Base-by-base conservation (phyloP, 2,113 vertebrate species). In the Capreolus pygargus region DNA sequence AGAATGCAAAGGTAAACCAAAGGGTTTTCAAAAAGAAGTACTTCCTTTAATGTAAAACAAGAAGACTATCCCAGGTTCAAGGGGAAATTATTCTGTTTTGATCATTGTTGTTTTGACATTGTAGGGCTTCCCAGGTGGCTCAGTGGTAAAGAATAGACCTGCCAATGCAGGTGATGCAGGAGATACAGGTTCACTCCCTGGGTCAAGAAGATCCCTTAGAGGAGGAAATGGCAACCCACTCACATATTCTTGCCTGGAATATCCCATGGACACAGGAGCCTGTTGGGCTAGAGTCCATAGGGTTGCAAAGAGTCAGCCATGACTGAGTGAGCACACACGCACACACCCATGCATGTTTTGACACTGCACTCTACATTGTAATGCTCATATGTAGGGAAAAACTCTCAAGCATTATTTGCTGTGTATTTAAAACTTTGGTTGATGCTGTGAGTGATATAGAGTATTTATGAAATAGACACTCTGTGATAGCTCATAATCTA, bases 291-390 rank as follows among this genome's bases (percentile, higher is more conserved):
- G 9, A 70, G n/a, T 36, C 9, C n/a, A 70, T 21, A 70, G n/a
- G 17, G 64, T 36, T 36, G 4, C n/a, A 36, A 67, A 67, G 64
- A 70, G 17, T 70, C n/a, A 70, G 17, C 10, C n/a, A 36, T 21
- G 64, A 21, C 64, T 19, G 16, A 36, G 16, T 67, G 30, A 70
- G n/a, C 4, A 8, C 16, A 36, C 8, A 19, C 5, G 7, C 61
- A n/a, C 3, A 1, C 64, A 5, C 8, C 2, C 33, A 21, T 21
- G 8, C 5, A 36, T 0, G 16, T 36, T 67, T 67, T n/a, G 7
- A 70, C 64, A 70, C 64, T n/a, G 2, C 16, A 50, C 50, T 96
- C 92, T 83, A 43, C 91, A 83, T 50, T 36, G 3, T 2, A 33
- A 33, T 47, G 8, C 54, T 15, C 3, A 74, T 25, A 45, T 50